Evolutionary conservation across 2,113 vertebrate species (phyloP).

Genomic region (Plestiodon gilberti): DNA sequence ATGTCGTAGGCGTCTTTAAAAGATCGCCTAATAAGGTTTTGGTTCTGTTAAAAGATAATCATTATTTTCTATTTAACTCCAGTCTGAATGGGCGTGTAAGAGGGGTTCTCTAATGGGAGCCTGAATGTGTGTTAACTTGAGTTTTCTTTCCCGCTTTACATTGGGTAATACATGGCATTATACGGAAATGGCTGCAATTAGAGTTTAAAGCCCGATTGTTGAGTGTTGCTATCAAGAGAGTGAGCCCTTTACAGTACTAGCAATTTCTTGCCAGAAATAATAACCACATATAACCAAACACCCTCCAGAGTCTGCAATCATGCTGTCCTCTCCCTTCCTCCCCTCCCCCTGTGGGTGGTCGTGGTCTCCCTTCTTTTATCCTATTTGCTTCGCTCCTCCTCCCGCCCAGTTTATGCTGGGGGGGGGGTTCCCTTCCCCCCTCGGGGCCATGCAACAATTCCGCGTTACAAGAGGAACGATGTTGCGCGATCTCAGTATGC

Average conservation of each 20-base stretch:
- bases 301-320: not conserved
- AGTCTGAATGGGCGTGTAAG: not conserved
- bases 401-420: not conserved
- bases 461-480: too few relatives aligned
- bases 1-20: constrained; percentile 13
- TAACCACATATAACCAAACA: not conserved
- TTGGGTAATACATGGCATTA: constrained; percentile 13
- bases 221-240: not conserved
- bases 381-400: not conserved
- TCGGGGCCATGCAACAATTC: too few relatives aligned
- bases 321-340: not conserved
- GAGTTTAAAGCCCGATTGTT: not conserved
- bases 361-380: not conserved
- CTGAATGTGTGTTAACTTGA: not conserved
- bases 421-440: not conserved
- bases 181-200: constrained; percentile 31
- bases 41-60: not conserved
- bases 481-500: too few relatives aligned
- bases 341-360: not conserved
- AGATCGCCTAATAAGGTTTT: constrained; percentile 5
- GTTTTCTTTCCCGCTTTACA: not conserved
- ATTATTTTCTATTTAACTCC: not conserved
- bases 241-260: not conserved
- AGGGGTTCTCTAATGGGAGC: not conserved
- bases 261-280: constrained; percentile 5